Conservation (phyloP, 2,888 invertebrate genomes). For the Ichneumoninae sp. region DNA sequence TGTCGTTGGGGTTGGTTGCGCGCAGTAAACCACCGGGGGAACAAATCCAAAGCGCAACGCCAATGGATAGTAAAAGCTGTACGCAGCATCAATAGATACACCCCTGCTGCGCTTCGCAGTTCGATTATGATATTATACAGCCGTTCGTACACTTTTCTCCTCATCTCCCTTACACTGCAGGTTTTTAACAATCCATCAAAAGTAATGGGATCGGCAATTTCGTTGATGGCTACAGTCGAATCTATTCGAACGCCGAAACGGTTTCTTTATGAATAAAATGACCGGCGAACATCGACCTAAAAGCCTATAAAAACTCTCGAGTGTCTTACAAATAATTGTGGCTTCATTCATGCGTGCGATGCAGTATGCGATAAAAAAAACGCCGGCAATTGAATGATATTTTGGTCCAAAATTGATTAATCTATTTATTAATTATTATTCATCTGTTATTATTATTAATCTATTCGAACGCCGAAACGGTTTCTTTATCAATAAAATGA, state of each 20-base stretch:
- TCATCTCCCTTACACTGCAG: background rate
- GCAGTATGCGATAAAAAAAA: too few species aligned
- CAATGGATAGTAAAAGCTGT: background rate
- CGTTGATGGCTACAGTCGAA: background rate
- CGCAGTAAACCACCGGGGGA: too few species aligned
- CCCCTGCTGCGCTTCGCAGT: background rate
- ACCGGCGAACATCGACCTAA: too few species aligned
- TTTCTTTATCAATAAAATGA: background rate
- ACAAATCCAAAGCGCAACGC: background rate
- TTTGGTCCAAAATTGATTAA: too few species aligned
- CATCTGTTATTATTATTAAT: too few species aligned
- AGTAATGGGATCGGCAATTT: background rate
- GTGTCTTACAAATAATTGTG: too few species aligned
- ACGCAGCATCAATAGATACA: background rate
- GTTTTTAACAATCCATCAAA: background rate
- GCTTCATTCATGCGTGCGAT: too few species aligned
- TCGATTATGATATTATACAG: background rate
- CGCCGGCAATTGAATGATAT: too few species aligned
- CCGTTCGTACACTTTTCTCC: background rate
- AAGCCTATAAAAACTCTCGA: too few species aligned
- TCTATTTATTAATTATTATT: too few species aligned
- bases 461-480: background rate
- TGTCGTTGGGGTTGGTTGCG: too few species aligned
- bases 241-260: background rate
- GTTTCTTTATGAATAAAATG: too few species aligned